Evolutionary conservation across 2,888 invertebrate genomes (phyloP).

Genomic region (Entomobrya multifasciata): DNA sequence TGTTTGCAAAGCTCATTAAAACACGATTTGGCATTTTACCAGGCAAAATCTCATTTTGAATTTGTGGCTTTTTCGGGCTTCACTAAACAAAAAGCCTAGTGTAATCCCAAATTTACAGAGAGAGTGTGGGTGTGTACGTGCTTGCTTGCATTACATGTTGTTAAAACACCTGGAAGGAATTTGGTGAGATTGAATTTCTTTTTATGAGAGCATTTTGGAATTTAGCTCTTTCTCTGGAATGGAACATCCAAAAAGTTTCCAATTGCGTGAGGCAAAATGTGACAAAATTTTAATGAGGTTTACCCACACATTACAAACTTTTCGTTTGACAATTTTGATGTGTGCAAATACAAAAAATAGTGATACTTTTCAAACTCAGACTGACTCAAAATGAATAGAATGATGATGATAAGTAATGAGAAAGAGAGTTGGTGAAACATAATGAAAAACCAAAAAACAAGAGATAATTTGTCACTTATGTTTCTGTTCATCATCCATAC

Average conservation of each 20-base stretch:
- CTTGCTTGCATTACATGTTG: neutral
- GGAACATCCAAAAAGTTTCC: no score
- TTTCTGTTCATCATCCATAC: slow-evolving; percentile 38
- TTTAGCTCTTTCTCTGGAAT: neutral
- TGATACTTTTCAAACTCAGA: neutral
- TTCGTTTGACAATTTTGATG: neutral
- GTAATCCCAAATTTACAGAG: neutral
- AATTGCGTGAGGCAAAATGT: no score
- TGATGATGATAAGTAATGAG: neutral
- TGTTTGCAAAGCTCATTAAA: slow-evolving; percentile 57
- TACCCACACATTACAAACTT: neutral
- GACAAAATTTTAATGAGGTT: no score
- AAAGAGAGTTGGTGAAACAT: neutral
- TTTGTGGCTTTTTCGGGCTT: slow-evolving; percentile 46
- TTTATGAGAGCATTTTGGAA: no score
- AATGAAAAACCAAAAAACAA: slow-evolving; percentile 35
- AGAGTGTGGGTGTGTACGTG: neutral
- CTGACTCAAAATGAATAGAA: neutral
- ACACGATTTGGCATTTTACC: slow-evolving; percentile 43
- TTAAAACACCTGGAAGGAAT: slow-evolving; percentile 21
- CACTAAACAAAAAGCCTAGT: slow-evolving; percentile 50
- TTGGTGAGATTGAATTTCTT: neutral
- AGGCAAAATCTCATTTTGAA: slow-evolving; percentile 57
- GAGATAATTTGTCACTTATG: slow-evolving; percentile 66
- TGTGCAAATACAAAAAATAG: neutral